Base-by-base conservation (phyloP, 2,888 invertebrate species). In the Drosophila eohydei region DNA sequence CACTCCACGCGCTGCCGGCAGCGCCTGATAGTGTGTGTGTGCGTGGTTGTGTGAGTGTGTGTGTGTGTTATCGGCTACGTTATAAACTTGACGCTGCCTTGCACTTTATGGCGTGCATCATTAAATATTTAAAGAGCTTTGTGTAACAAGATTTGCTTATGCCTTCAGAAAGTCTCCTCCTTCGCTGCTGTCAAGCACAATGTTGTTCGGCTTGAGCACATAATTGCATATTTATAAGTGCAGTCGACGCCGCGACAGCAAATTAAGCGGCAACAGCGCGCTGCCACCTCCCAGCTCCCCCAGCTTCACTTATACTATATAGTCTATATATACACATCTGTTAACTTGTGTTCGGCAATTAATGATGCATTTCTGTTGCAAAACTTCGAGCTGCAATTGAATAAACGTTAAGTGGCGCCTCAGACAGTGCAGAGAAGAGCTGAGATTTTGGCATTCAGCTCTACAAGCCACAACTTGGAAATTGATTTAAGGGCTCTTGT, bases 161-260 rank as follows among this genome's bases (percentile, higher is more conserved):
- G 72, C 72, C 55, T 51, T 8, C 68, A 46, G 54, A 67, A 77
- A 80, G 71, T 66, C 75, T 66, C 26, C 56, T 56, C 62, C 40
- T 16, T 8, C 44, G 43, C 40, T 21, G 55, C 68, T 59, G 51
- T 67, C 60, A 68, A 69, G 73, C 80, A 82, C 80, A 80, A 65
- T 83, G 79, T 81, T 83, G 77, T 81, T 76, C 76, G 77, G 71
- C 52, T 63, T 63, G 68, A 54, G 85, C 67, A 83, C 77, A 87
- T 84, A 85, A 84, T 85, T 84, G 88, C 88, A 85, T 87, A 85
- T 87, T 85, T 85, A 85, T 85, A 81, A 83, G 83, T 83, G 74
- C 79, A 82, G 75, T 52, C 73, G 63, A 60, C 70, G 72, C 54
- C 66, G 71, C 68, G 80, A 73, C 78, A 73, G 74, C 71, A 83